These are phyloP conservation scores for Zosterops lateralis DNA, from an alignment of 2,113 vertebrate genomes.

Conservation along the genomic window DNA sequence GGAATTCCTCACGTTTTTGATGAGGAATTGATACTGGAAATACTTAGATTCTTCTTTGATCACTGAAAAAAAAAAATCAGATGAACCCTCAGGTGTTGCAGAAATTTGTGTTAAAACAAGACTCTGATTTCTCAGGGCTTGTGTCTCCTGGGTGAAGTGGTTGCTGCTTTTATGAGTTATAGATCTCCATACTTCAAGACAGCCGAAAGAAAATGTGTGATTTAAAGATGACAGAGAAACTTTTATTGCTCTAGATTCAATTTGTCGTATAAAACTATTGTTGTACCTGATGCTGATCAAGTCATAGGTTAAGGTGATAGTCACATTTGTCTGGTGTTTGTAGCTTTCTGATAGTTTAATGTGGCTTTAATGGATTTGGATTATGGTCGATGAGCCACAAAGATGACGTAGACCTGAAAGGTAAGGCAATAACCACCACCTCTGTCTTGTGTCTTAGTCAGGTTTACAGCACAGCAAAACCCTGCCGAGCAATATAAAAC, in stretches of 20 bases:
- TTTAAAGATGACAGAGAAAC: neutral
- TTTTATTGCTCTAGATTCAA: neutral
- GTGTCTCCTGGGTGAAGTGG: neutral
- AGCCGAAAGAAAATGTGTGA: neutral
- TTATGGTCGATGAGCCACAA: neutral
- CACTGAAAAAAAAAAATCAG: neutral
- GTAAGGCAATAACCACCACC: neutral
- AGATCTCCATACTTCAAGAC: neutral
- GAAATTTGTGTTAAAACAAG: neutral
- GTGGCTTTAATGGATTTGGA: neutral
- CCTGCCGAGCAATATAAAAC: neutral
- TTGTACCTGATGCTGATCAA: neutral
- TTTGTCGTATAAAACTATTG: neutral
- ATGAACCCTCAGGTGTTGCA: neutral
- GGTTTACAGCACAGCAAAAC: neutral
- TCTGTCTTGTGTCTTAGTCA: neutral
- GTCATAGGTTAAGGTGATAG: neutral
- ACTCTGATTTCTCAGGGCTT: neutral
- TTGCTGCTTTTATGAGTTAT: neutral
- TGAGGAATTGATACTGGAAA: neutral
- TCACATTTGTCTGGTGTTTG: neutral
- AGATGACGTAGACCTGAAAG: neutral
- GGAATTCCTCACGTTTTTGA: neutral
- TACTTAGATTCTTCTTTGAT: neutral
- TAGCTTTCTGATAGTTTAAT: neutral